phyloP scores from a whole-genome alignment of 2,888 invertebrate genomes.

The Dryobotodes eremita region DNA sequence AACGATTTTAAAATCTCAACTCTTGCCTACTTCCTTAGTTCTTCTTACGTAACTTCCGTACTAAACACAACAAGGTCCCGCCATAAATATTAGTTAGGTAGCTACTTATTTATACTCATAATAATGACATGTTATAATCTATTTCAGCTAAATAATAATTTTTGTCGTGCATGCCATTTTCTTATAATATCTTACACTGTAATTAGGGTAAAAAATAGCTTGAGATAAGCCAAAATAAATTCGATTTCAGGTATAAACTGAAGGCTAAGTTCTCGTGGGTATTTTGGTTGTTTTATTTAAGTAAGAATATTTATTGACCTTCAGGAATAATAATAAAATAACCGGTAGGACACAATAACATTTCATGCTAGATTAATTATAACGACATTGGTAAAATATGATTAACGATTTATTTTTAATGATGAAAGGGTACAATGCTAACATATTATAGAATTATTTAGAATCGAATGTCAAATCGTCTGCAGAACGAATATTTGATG shows the following conservation, averaged over 20 bases:
- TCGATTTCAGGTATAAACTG: conserved; percentile 4
- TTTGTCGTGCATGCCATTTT: not conserved
- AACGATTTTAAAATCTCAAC: not conserved
- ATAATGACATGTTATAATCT: not conserved
- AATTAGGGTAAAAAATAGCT: not conserved
- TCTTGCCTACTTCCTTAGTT: not conserved
- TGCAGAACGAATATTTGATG: conserved; percentile 87
- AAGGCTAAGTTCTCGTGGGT: not conserved
- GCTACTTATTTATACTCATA: not conserved
- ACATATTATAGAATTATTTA: conserved; percentile 66
- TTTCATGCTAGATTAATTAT: conserved; percentile 68
- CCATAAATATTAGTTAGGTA: not conserved
- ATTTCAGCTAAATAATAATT: conserved; percentile 12
- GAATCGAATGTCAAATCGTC: conserved; percentile 72
- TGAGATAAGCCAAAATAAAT: not conserved
- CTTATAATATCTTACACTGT: not conserved
- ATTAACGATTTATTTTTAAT: conserved; percentile 75
- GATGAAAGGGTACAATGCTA: conserved; percentile 67
- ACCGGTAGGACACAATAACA: conserved; percentile 46
- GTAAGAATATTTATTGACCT: not conserved
- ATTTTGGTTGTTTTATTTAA: not conserved
- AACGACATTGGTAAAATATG: conserved; percentile 66
- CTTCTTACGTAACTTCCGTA: conserved; percentile 25
- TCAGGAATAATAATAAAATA: conserved; percentile 25
- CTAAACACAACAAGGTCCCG: conserved; percentile 8